Percentiles rank a stretch among this genome's conserved stretches.
Evolutionary conservation across 2,888 invertebrate species (phyloP).

Genomic region (Sinelater perroti): DNA sequence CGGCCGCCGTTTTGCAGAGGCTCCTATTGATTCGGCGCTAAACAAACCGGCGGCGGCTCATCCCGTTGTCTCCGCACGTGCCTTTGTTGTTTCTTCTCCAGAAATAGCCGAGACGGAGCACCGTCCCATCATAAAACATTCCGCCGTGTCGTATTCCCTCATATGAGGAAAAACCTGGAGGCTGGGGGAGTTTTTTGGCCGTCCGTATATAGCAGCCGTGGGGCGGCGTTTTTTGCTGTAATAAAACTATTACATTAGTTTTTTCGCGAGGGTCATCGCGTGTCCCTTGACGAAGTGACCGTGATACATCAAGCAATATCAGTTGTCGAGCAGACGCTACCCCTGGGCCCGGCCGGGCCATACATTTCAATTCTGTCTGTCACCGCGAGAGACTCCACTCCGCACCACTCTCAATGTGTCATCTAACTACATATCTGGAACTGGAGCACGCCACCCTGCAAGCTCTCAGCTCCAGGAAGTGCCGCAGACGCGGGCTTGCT

Average conservation of each 20-base stretch:
- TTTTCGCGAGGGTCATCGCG: constrained; percentile 55
- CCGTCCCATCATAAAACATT: constrained; percentile 49
- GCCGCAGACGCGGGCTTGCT: no score
- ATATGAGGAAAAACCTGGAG: constrained; percentile 47
- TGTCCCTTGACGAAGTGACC: constrained; percentile 60
- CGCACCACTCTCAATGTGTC: constrained; percentile 35
- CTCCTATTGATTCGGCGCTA: constrained; percentile 51
- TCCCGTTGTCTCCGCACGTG: constrained; percentile 44
- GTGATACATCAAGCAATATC: constrained; percentile 63
- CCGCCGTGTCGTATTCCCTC: constrained; percentile 45
- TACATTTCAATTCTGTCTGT: constrained; percentile 62
- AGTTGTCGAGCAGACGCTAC: constrained; percentile 59
- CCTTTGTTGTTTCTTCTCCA: constrained; percentile 47
- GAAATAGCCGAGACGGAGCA: constrained; percentile 52
- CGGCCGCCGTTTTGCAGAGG: constrained; percentile 36
- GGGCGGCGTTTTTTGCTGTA: constrained; percentile 48
- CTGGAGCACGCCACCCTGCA: constrained; percentile 18
- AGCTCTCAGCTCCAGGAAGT: constrained; percentile 10
- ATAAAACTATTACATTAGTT: constrained; percentile 63
- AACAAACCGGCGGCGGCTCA: constrained; percentile 50
- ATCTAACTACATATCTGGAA: constrained; percentile 38
- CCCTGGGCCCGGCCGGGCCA: constrained; percentile 57
- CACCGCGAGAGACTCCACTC: constrained; percentile 48
- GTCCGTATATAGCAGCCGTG: constrained; percentile 22
- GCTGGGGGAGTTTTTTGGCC: constrained; percentile 36